These are phyloP conservation scores for Zalophus californianus DNA, from an alignment of 2,797 vertebrate genomes.

Conservation along the genomic window DNA sequence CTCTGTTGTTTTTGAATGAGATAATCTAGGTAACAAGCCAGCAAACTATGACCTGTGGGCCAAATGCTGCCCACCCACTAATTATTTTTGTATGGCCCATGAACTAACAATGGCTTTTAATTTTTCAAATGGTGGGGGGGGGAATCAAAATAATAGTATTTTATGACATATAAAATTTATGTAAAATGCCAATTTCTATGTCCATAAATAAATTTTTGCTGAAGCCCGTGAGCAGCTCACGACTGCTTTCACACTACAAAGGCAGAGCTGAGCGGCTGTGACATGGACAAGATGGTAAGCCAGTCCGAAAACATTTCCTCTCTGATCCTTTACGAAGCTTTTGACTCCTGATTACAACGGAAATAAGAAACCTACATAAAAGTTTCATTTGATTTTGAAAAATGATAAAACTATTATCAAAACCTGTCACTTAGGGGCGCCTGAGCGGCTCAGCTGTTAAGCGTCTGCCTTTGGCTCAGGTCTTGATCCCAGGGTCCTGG, in stretches of 20 bases:
- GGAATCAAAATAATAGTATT: background rate
- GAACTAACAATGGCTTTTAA: background rate
- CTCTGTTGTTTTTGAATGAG: background rate
- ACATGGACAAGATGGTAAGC: background rate
- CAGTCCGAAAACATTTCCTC: background rate
- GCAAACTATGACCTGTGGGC: background rate
- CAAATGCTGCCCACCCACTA: background rate
- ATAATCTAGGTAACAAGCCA: background rate
- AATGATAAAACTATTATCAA: background rate
- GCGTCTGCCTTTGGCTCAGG: too few species aligned
- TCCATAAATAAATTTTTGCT: background rate
- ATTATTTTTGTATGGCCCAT: background rate
- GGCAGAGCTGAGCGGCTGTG: background rate
- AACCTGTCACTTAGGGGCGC: background rate
- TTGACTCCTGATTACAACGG: background rate
- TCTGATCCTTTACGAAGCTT: background rate
- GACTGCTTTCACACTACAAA: background rate
- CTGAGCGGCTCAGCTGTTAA: too few species aligned
- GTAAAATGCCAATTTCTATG: background rate
- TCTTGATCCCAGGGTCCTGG: too few species aligned
- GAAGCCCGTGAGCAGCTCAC: background rate
- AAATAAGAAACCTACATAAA: background rate
- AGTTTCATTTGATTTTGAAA: conserved; percentile 35
- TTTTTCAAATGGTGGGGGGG: background rate
- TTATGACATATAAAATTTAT: background rate